Conservation (phyloP, 1,140 invertebrate genomes). For the Anastatus disparis region DNA sequence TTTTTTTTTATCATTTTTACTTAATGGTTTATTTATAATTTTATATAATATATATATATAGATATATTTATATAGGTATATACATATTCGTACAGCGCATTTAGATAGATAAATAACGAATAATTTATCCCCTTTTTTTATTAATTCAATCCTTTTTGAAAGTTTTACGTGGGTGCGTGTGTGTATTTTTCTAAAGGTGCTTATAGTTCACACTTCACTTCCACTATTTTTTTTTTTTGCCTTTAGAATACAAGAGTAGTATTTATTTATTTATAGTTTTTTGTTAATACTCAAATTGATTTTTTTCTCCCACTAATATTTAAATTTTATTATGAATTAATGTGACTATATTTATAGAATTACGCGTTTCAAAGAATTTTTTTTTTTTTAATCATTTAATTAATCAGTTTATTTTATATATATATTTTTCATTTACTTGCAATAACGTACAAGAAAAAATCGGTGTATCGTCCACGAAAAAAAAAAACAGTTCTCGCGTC, state of each 20-base stretch:
- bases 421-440: conserved; percentile 26
- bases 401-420: conserved; percentile 18
- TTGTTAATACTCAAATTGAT: too few species aligned
- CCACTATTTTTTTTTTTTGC: background rate
- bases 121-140: background rate
- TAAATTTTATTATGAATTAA: conserved; percentile 3
- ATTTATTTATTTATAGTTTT: background rate
- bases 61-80: conserved; percentile 42
- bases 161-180: background rate
- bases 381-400: conserved; percentile 31
- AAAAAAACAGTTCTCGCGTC: background rate
- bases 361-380: conserved; percentile 31
- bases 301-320: background rate
- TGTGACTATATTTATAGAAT: conserved; percentile 24
- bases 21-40: conserved; percentile 34
- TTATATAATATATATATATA: conserved; percentile 40
- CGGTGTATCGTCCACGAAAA: background rate
- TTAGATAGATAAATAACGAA: conserved; percentile 37
- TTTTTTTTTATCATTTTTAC: too few species aligned
- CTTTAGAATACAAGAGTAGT: background rate
- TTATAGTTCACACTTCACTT: background rate
- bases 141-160: too few species aligned
- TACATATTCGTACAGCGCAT: conserved; percentile 39
- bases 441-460: conserved; percentile 25
- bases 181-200: background rate